Evolutionary conservation across 2,888 invertebrate genomes (phyloP).

Genomic region (Cryptus viduatorius): DNA sequence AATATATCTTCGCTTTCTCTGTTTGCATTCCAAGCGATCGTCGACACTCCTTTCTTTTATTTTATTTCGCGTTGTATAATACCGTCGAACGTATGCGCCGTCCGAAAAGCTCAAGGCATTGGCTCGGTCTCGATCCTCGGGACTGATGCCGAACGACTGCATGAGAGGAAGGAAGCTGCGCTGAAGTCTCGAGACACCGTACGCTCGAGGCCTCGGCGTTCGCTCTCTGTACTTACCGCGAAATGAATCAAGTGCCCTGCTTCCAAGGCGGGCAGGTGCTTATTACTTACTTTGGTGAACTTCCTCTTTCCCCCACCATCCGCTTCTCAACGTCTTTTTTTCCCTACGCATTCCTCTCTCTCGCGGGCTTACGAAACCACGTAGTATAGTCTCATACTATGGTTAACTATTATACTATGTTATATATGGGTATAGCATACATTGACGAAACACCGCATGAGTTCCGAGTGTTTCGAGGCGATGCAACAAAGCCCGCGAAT

Average conservation of each 20-base stretch:
- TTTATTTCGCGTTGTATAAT: slow-evolving; percentile 12
- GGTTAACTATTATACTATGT: slow-evolving; percentile 1
- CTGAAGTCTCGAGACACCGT: slow-evolving; percentile 7
- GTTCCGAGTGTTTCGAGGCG: slow-evolving; percentile 27
- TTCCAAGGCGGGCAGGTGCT: slow-evolving; percentile 84
- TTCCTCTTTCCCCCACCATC: background rate
- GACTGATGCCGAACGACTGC: slow-evolving; percentile 9
- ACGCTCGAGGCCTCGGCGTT: slow-evolving; percentile 57
- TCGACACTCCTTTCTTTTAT: background rate
- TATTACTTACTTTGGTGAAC: slow-evolving; percentile 81
- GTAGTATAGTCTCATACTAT: slow-evolving; percentile 18
- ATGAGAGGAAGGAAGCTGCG: slow-evolving; percentile 32
- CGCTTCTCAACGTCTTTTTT: slow-evolving; percentile 43
- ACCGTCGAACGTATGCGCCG: slow-evolving; percentile 15
- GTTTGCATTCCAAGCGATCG: slow-evolving; percentile 50
- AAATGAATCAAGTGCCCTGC: slow-evolving; percentile 84
- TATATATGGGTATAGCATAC: slow-evolving; percentile 31
- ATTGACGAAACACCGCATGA: slow-evolving; percentile 41
- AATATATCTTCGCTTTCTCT: too few species aligned
- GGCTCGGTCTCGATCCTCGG: slow-evolving; percentile 69
- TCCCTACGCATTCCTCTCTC: slow-evolving; percentile 3
- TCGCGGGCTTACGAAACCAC: slow-evolving; percentile 46
- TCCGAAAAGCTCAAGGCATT: slow-evolving; percentile 79
- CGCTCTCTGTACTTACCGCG: slow-evolving; percentile 84
- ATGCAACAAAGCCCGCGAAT: slow-evolving; percentile 36